These are phyloP conservation scores for Helicoverpa assulta DNA, from an alignment of 2,888 invertebrate species.

Conservation along the genomic window DNA sequence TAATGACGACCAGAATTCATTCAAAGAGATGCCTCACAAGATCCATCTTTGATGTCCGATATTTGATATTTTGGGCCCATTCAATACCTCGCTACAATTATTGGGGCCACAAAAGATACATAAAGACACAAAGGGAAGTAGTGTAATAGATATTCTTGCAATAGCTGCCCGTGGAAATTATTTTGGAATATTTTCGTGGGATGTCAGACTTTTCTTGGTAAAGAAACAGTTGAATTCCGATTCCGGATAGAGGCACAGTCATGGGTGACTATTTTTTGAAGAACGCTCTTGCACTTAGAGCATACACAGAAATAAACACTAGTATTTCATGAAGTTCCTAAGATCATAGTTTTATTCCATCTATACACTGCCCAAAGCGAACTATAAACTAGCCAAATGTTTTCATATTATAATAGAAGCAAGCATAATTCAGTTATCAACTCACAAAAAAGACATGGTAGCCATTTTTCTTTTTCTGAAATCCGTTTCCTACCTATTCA, in stretches of 20 bases:
- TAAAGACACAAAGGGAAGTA: slow-evolving; percentile 33
- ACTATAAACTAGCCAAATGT: too few relatives aligned
- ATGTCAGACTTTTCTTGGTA: neutral
- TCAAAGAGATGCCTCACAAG: slow-evolving; percentile 32
- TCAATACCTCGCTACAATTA: slow-evolving; percentile 49
- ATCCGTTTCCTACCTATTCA: slow-evolving; percentile 32
- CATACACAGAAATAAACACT: too few relatives aligned
- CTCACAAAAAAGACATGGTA: slow-evolving; percentile 2
- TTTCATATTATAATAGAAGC: neutral
- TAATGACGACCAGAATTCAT: slow-evolving; percentile 26
- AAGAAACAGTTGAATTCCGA: neutral
- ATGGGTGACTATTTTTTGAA: neutral
- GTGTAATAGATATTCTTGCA: slow-evolving; percentile 43
- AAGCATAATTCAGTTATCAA: slow-evolving; percentile 1
- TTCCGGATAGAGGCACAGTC: neutral
- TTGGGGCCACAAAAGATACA: slow-evolving; percentile 30
- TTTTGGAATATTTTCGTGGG: slow-evolving; percentile 1
- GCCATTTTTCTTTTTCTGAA: slow-evolving; percentile 7
- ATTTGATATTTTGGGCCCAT: slow-evolving; percentile 49
- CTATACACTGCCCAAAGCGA: too few relatives aligned
- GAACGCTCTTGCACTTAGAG: too few relatives aligned
- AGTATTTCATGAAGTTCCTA: too few relatives aligned
- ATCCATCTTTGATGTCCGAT: slow-evolving; percentile 40
- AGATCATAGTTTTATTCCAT: too few relatives aligned
- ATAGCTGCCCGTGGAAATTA: neutral